Evolutionary conservation across 2,888 invertebrate species (phyloP).

Genomic region (Sminthurinus aureus): DNA sequence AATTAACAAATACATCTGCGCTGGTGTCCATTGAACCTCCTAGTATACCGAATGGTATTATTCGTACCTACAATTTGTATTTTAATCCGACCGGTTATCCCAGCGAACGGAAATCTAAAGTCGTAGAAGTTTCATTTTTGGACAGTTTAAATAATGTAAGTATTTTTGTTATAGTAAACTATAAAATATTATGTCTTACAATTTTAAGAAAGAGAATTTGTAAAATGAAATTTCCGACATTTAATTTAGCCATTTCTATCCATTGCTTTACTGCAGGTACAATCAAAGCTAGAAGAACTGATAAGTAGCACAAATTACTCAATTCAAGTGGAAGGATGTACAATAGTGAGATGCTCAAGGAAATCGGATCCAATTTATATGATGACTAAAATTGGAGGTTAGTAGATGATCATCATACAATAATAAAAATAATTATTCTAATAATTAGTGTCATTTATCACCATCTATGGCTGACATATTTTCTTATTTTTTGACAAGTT

Average conservation of each 20-base stretch:
- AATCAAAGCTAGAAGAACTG: slow-evolving; percentile 64
- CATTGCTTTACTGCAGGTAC: neutral
- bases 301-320: slow-evolving; percentile 73
- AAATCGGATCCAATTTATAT: slow-evolving; percentile 67
- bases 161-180: too few relatives aligned
- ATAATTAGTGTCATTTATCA: too few relatives aligned
- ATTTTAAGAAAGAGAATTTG: too few relatives aligned
- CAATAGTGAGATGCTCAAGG: slow-evolving; percentile 73
- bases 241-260: too few relatives aligned
- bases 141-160: neutral
- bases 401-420: too few relatives aligned
- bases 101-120: neutral
- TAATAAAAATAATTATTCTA: too few relatives aligned
- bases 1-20: slow-evolving; percentile 72
- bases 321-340: slow-evolving; percentile 74
- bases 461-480: too few relatives aligned
- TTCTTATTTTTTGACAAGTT: too few relatives aligned
- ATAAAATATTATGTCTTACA: too few relatives aligned
- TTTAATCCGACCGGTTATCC: neutral
- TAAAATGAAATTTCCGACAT: too few relatives aligned
- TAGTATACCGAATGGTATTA: slow-evolving; percentile 74
- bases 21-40: slow-evolving; percentile 76
- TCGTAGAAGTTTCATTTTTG: neutral
- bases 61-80: slow-evolving; percentile 70
- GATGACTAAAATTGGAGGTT: slow-evolving; percentile 71